phyloP scores from a whole-genome alignment of 2,113 vertebrate genomes.

The Fukomys damarensis region DNA sequence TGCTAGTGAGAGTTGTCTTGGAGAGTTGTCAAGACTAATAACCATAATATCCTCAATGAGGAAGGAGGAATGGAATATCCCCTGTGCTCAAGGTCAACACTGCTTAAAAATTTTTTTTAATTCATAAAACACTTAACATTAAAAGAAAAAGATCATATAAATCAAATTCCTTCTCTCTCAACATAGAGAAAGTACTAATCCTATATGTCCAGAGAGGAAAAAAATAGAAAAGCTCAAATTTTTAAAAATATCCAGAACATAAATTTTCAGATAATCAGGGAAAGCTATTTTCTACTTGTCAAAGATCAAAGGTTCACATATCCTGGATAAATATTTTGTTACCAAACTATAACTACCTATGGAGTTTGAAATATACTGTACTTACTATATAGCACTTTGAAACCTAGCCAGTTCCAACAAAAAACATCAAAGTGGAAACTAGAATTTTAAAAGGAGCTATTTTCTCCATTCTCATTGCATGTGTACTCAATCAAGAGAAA shows the following conservation, averaged over 20 bases:
- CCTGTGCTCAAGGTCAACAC: neutral
- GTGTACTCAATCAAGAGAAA: neutral
- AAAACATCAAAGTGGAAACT: conserved; percentile 27
- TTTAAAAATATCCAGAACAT: neutral
- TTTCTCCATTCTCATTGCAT: neutral
- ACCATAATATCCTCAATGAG: neutral
- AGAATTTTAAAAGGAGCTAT: neutral
- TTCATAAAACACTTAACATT: conserved; percentile 31
- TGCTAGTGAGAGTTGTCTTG: neutral
- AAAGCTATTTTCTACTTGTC: conserved; percentile 28
- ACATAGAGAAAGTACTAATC: neutral
- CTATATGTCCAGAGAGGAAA: neutral
- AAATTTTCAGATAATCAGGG: conserved; percentile 27
- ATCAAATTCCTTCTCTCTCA: neutral
- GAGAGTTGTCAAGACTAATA: conserved; percentile 56
- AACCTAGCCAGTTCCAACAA: neutral
- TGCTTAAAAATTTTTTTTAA: neutral
- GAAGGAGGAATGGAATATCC: conserved; percentile 58
- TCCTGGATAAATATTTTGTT: conserved; percentile 51
- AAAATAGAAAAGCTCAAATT: conserved; percentile 9
- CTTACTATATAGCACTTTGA: neutral
- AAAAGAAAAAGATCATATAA: conserved; percentile 41
- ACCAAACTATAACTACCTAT: conserved; percentile 2
- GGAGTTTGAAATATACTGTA: neutral
- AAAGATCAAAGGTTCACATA: conserved; percentile 49